A percentile compares a stretch with the other conserved stretches of the same genome.
Evolutionary conservation across 2,888 invertebrate genomes (phyloP).

Genomic region (Latrodectus hesperus): DNA sequence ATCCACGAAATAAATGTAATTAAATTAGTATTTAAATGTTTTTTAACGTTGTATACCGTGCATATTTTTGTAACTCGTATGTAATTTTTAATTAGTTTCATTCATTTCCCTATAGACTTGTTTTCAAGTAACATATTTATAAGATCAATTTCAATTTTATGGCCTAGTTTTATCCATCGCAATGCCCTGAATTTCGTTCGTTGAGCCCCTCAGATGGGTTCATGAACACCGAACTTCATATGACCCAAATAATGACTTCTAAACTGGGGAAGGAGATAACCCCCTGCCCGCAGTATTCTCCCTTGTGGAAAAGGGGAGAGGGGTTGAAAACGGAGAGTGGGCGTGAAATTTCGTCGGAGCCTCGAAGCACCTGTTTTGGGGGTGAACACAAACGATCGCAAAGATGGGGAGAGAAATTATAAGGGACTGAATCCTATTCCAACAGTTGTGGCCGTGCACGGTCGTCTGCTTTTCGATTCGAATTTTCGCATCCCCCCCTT

Average conservation of each 20-base stretch:
- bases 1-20: no score
- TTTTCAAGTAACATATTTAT: no score
- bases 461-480: slow-evolving; percentile 30
- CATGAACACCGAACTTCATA: slow-evolving; percentile 55
- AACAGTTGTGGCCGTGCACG: slow-evolving; percentile 28
- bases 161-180: background rate
- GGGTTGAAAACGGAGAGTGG: slow-evolving; percentile 67
- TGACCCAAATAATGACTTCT: slow-evolving; percentile 56
- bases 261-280: background rate
- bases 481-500: slow-evolving; percentile 11
- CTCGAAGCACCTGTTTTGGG: slow-evolving; percentile 47
- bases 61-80: no score
- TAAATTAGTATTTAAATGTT: no score
- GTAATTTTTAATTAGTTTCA: no score
- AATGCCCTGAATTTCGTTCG: background rate
- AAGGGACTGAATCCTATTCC: background rate
- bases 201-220: slow-evolving; percentile 29
- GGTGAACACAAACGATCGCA: background rate
- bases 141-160: background rate
- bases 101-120: no score
- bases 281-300: slow-evolving; percentile 1
- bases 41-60: no score
- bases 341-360: slow-evolving; percentile 56
- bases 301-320: slow-evolving; percentile 49
- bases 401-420: background rate